Base-by-base conservation (phyloP, 2,113 vertebrate species). In the Deroptyus accipitrinus region DNA sequence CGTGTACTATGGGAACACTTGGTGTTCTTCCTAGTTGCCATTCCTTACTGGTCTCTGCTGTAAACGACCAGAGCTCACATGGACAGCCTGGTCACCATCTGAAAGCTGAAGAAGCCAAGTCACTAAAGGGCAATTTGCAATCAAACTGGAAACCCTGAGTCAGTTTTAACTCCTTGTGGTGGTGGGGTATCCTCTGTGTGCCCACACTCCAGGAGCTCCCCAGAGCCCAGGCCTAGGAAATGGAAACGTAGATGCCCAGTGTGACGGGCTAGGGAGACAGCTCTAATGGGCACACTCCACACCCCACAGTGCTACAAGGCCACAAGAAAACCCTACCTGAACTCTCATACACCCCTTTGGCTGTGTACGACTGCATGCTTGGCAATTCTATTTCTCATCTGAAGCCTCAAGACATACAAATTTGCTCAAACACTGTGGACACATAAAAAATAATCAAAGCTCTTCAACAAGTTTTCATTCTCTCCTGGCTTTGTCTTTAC, bases 1-100 rank as follows among this genome's bases (percentile, higher is more conserved):
- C 0, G 0, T 5, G 6, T 4, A 3, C 44, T 48, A 17, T 2
- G 52, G 49, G 37, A 77, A 63, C 3, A 25, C 28, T 28, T 4
- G 0, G 37, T 4, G 19, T 27, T 64, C 55, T 1, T 7, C 20
- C 15, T 48, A 27, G 62, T 8, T 25, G 17, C 74, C 30, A 8
- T 46, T 48, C 27, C 68, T 63, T 57, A 25, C 5, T 42, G 70
- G 39, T 35, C 20, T 59, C 52, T 27, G 4, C 41, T 57, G 37
- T 4, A 3, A n/a, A 22, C 13, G 19, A 11, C 14, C 46, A 44
- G 49, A 37, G 46, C 51, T 62, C 4, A 27, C 3, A 0, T 0
- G 27, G 39, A 24, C n/a, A n/a, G 44, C 54, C 44, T 8, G 54
- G 11, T 8, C 55, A 55, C 10, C n/a, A 4, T 2, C 2, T 7